Evolutionary conservation across 2,888 invertebrate species (phyloP), one percentile per base, ranked within the genome.

Genomic region (Pseudococcus viburni): DNA sequence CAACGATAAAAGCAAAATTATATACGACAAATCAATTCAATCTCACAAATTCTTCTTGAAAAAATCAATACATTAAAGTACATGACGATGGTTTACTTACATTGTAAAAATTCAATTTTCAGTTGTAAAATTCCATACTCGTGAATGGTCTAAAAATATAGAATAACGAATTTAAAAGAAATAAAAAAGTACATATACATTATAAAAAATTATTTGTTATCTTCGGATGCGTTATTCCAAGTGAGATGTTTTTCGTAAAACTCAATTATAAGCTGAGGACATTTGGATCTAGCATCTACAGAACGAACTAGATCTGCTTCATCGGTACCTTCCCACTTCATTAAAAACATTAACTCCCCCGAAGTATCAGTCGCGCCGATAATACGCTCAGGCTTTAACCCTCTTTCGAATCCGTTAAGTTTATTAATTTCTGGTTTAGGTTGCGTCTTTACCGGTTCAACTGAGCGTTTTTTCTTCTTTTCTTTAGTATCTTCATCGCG

Each of bases 191-290:
- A 85, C 22, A 55, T 55, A 55, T 85, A 85, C 12, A 55, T 55
- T 5, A 15, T 55, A 59, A 55, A 84, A 85, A 80, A 68, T 64
- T 22, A 84, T 84, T 88, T 46, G 42, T 46, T 84, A 4, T 84
- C 68, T 12, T 88, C 84, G 7, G 80, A 64, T 0, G 84, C 46
- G 48, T 64, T 95, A 91, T 98, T 97, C 98, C 98, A 99, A 84
- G 98, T 98, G 39, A 99, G 94, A 90, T 98, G 93, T 91, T 98
- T 98, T 92, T 99, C 98, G 91, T 99, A 99, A 92, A 99, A 99
- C 88, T 96, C 95, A 88, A 99, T 99, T 12, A 99, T 98, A 84
- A 98, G 95, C 92, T 98, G 98, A 0, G 98, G 98, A 91, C 98
- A 98, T 91, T 96, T 95, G 0, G 95, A 93, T 91, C 99, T 98